Conservation (phyloP, 2,888 invertebrate genomes). For the Archips crataeganus region DNA sequence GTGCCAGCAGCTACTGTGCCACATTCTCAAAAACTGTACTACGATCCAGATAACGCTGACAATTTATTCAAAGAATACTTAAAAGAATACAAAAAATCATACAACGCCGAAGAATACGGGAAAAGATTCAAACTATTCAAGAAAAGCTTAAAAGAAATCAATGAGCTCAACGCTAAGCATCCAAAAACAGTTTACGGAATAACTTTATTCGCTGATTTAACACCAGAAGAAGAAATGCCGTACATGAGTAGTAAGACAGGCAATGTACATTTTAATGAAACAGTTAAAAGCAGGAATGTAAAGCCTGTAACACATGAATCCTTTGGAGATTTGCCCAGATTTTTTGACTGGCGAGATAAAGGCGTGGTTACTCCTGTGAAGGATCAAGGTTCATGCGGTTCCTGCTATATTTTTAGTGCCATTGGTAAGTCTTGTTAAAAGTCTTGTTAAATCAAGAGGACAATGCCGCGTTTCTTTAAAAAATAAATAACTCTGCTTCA, state of each 20-base stretch:
- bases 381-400: constrained; percentile 92
- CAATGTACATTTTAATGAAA: neutral
- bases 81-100: constrained; percentile 19
- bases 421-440: constrained; percentile 35
- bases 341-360: constrained; percentile 9
- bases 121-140: constrained; percentile 27
- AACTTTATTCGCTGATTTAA: constrained; percentile 16
- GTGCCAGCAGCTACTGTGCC: neutral
- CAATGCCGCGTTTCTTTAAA: too few species aligned
- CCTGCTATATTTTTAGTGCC: constrained; percentile 88
- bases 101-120: constrained; percentile 19
- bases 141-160: constrained; percentile 7
- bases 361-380: constrained; percentile 78
- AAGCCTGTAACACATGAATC: neutral
- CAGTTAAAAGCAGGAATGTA: neutral
- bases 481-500: too few species aligned
- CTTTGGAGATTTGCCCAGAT: neutral
- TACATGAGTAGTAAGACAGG: neutral
- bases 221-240: neutral
- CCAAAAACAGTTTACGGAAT: constrained; percentile 5
- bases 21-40: neutral
- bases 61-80: constrained; percentile 9
- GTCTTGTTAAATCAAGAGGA: too few species aligned
- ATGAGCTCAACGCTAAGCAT: neutral
- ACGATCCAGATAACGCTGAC: constrained; percentile 6